A percentile compares a stretch with the other conserved stretches of the same genome.
Conservation (phyloP, 2,797 vertebrate genomes). For the Epinephelus awoara region DNA sequence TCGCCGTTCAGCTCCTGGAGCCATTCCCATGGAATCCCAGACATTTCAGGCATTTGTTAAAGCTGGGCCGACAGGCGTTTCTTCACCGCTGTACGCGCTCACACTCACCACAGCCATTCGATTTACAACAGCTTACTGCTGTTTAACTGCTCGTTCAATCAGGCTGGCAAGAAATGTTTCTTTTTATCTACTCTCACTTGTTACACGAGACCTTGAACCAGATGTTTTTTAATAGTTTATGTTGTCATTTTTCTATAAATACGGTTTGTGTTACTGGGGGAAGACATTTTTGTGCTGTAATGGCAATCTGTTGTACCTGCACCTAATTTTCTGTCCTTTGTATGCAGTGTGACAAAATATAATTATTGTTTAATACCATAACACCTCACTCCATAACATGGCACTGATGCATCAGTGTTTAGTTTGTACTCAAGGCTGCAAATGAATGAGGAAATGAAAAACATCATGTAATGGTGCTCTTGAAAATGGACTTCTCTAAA, state of each 20-base stretch:
- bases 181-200: constrained; percentile 28
- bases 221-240: constrained; percentile 35
- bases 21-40: constrained; percentile 85
- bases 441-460: constrained; percentile 23
- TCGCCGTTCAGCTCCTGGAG: constrained; percentile 73
- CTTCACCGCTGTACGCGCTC: constrained; percentile 58
- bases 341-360: constrained; percentile 21
- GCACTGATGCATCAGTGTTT: neutral
- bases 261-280: neutral
- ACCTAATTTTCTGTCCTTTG: neutral
- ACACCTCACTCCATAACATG: constrained; percentile 26
- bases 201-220: neutral
- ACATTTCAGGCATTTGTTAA: constrained; percentile 83
- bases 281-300: constrained; percentile 7
- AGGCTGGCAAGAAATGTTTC: constrained; percentile 20
- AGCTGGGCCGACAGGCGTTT: constrained; percentile 79
- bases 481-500: neutral
- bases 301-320: constrained; percentile 1
- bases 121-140: constrained; percentile 53
- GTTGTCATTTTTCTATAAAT: constrained; percentile 7
- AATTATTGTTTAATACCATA: constrained; percentile 21
- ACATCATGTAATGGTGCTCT: neutral
- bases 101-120: constrained; percentile 37
- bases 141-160: constrained; percentile 50
- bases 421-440: constrained; percentile 16